Conservation (phyloP, 2,888 invertebrate genomes). For the Ormyrus nitidulus region DNA sequence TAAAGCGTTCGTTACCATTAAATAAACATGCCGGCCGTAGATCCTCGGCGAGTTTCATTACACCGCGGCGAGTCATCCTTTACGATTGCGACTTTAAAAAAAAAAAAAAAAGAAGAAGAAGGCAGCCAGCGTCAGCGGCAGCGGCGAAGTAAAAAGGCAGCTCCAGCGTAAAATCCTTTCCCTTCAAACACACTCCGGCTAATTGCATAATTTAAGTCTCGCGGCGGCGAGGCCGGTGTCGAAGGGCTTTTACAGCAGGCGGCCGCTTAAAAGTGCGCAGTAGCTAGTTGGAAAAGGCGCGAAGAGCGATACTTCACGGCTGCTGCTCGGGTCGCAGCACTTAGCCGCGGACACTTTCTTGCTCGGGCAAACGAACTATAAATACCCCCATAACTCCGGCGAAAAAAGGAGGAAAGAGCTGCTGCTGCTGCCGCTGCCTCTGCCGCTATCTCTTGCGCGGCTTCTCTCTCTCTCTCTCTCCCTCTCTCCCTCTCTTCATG, state of each 20-base stretch:
- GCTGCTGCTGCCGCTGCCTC: conserved; percentile 1
- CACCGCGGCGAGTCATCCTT: conserved; percentile 18
- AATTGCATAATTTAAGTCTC: conserved; percentile 46
- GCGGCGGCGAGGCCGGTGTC: conserved; percentile 13
- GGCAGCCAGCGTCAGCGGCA: no score
- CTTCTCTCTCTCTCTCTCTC: no score
- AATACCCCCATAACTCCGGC: conserved; percentile 32
- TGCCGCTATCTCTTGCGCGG: no score
- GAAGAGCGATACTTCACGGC: not conserved
- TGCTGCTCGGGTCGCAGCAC: not conserved
- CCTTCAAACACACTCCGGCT: conserved; percentile 14
- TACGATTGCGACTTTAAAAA: not conserved
- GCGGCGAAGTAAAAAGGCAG: no score
- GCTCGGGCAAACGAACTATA: conserved; percentile 32
- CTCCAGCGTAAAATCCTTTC: conserved; percentile 18
- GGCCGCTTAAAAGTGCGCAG: conserved; percentile 19
- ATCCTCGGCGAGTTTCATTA: conserved; percentile 9
- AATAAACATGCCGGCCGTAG: not conserved
- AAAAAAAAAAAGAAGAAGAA: no score
- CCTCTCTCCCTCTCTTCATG: no score
- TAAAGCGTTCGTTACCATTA: no score
- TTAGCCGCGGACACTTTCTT: conserved; percentile 39
- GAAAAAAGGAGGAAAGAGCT: not conserved
- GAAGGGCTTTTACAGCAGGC: conserved; percentile 25
- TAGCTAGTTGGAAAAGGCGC: conserved; percentile 6